Evolutionary conservation across 1,140 invertebrate genomes (phyloP).

Genomic region (Procambarus clarkii): DNA sequence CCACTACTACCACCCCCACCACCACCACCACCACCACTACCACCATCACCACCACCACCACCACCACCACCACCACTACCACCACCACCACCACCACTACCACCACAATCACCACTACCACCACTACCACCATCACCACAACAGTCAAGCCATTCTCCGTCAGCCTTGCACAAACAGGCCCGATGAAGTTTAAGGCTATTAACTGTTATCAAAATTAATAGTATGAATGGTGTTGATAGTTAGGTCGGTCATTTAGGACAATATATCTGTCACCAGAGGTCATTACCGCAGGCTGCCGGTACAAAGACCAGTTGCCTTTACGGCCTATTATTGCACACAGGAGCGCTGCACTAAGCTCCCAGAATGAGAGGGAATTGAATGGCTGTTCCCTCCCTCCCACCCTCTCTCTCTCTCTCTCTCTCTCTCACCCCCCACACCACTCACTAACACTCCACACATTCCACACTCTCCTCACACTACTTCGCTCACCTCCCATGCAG

Average conservation of each 20-base stretch:
- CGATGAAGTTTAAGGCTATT: constrained; percentile 47
- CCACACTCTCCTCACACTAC: background rate
- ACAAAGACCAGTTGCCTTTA: constrained; percentile 44
- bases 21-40: background rate
- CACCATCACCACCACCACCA: background rate
- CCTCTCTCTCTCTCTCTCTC: background rate
- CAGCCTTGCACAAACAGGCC: background rate
- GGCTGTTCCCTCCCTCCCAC: no score
- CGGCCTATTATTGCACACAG: constrained; percentile 31
- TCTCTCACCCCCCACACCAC: background rate
- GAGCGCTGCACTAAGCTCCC: constrained; percentile 5
- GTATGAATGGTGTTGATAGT: constrained; percentile 55
- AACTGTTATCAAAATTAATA: constrained; percentile 55
- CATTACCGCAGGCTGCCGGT: constrained; percentile 43
- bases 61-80: background rate
- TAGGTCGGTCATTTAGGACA: constrained; percentile 44
- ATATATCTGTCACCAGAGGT: constrained; percentile 41
- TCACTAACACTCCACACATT: background rate
- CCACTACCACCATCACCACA: background rate
- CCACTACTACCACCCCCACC: no score
- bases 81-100: background rate
- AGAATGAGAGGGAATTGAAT: no score
- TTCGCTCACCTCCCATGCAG: no score
- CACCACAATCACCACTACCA: background rate
- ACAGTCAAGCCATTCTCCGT: background rate